Percentiles rank a stretch among this genome's conserved stretches.
These are phyloP conservation scores for Drosophila virilis DNA, from an alignment of 1,140 invertebrate species.

Conservation along the genomic window DNA sequence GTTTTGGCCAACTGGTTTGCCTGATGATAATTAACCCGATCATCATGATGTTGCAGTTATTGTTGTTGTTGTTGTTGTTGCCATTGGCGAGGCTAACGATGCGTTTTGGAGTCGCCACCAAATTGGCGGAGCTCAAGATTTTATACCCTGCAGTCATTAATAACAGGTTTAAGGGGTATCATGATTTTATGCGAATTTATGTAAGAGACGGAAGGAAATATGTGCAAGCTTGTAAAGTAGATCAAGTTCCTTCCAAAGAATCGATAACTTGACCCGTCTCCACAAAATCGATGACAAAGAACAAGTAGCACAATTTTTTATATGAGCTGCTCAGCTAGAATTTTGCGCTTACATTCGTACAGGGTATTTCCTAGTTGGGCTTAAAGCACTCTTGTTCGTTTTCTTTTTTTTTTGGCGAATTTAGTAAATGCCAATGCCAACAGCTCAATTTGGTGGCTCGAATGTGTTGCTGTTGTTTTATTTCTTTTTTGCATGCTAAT, in stretches of 20 bases:
- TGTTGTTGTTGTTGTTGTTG: not conserved
- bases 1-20: constrained; percentile 53
- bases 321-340: too few relatives aligned
- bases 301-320: too few relatives aligned
- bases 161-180: too few relatives aligned
- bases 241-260: too few relatives aligned
- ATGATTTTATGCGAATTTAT: not conserved
- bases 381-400: not conserved
- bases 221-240: too few relatives aligned
- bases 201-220: too few relatives aligned
- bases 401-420: constrained; percentile 12
- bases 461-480: constrained; percentile 8
- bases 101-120: constrained; percentile 27
- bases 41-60: constrained; percentile 18
- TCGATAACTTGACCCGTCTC: too few relatives aligned
- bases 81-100: constrained; percentile 24
- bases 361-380: too few relatives aligned
- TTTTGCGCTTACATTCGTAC: too few relatives aligned
- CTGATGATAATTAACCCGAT: constrained; percentile 22
- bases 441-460: constrained; percentile 47
- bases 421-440: constrained; percentile 42
- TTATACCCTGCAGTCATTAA: not conserved
- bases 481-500: constrained; percentile 30
- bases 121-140: constrained; percentile 33
- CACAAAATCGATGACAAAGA: too few relatives aligned